These are phyloP conservation scores for Drosophila fuyamai DNA, from an alignment of 1,140 invertebrate genomes.

Conservation along the genomic window DNA sequence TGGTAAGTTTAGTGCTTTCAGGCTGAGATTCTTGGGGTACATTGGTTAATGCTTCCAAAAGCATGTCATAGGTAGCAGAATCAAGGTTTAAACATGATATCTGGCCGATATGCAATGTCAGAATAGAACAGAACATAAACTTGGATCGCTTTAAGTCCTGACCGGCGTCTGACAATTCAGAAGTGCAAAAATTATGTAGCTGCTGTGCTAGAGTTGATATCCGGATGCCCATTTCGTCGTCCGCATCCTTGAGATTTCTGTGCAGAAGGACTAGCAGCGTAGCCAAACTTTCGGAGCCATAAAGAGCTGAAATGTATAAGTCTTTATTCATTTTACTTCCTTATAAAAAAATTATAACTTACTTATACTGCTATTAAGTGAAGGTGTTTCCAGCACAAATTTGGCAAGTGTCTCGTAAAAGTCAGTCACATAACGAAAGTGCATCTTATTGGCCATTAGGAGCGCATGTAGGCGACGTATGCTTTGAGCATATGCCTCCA, in stretches of 20 bases:
- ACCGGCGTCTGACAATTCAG: constrained; percentile 4
- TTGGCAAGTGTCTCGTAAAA: constrained; percentile 33
- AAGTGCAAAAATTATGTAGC: constrained; percentile 29
- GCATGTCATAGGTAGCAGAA: constrained; percentile 27
- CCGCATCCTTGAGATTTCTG: neutral
- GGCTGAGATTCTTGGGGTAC: neutral
- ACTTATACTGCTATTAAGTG: constrained; percentile 29
- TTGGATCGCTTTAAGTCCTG: constrained; percentile 25
- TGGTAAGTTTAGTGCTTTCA: neutral
- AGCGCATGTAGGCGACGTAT: constrained; percentile 36
- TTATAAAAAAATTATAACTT: fast-evolving
- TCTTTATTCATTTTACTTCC: neutral
- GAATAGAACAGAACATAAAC: constrained; percentile 39
- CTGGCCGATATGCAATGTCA: constrained; percentile 27
- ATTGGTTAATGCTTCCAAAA: constrained; percentile 16
- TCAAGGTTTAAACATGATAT: constrained; percentile 11
- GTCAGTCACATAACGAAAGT: constrained; percentile 8
- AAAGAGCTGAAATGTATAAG: constrained; percentile 19
- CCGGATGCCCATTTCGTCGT: neutral
- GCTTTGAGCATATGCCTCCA: constrained; percentile 16
- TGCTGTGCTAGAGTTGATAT: constrained; percentile 14
- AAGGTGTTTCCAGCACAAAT: constrained; percentile 14
- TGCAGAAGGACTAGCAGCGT: constrained; percentile 35
- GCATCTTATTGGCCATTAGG: constrained; percentile 35
- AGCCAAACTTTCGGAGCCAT: constrained; percentile 60